phyloP scores from a whole-genome alignment of 2,888 invertebrate genomes.

The Agapostemon virescens region DNA sequence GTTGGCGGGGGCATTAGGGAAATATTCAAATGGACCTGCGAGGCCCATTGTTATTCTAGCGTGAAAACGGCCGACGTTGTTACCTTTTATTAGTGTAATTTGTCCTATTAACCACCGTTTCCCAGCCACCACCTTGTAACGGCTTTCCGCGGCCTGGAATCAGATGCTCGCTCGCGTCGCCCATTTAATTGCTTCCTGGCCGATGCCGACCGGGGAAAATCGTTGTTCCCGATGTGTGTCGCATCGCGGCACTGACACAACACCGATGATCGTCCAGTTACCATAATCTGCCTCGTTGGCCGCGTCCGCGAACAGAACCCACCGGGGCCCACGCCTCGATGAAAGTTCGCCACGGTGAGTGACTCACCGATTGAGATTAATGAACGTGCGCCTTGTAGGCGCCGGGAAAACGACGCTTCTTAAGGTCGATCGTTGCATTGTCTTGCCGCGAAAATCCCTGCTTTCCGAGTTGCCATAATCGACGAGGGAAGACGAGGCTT shows the following conservation, averaged over 20 bases:
- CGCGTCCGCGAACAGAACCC: constrained; percentile 7
- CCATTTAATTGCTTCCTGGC: constrained; percentile 13
- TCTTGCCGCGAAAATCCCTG: constrained; percentile 63
- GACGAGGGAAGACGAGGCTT: constrained; percentile 26
- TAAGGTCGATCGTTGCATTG: constrained; percentile 59
- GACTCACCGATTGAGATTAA: constrained; percentile 72
- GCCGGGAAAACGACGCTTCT: constrained; percentile 68
- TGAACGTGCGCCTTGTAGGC: constrained; percentile 68
- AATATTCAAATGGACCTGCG: constrained; percentile 73
- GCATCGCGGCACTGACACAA: not conserved
- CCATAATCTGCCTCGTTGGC: constrained; percentile 1
- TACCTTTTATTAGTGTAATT: constrained; percentile 79
- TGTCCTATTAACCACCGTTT: constrained; percentile 76
- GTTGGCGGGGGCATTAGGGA: constrained; percentile 67
- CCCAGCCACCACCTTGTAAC: constrained; percentile 69
- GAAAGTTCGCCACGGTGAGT: constrained; percentile 65
- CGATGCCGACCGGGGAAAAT: not conserved
- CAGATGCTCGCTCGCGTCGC: constrained; percentile 5
- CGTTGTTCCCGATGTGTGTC: not conserved
- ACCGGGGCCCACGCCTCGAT: constrained; percentile 65
- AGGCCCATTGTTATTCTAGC: constrained; percentile 79
- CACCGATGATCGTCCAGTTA: constrained; percentile 12
- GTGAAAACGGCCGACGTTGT: constrained; percentile 78
- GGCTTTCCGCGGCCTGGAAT: constrained; percentile 53
- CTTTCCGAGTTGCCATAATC: constrained; percentile 50